Evolutionary conservation across 2,888 invertebrate species (phyloP).

Genomic region (Anthophora plumipes): DNA sequence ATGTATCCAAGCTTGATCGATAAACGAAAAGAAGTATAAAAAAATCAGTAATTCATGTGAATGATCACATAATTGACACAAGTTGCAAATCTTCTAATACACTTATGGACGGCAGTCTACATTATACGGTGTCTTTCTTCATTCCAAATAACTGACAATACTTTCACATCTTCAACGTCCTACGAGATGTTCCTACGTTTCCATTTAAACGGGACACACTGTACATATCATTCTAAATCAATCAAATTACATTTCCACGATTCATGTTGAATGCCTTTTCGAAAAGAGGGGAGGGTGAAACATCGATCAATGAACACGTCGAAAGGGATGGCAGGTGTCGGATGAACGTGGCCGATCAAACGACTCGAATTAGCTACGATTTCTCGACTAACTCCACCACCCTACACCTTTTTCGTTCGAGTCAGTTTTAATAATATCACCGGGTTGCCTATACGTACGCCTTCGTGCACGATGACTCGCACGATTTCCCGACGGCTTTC

Average conservation of each 20-base stretch:
- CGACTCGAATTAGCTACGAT: constrained; percentile 78
- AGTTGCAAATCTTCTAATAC: too few relatives aligned
- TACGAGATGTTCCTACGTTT: too few relatives aligned
- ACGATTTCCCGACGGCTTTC: constrained; percentile 75
- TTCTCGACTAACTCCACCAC: constrained; percentile 63
- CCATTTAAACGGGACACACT: too few relatives aligned
- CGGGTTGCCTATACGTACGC: constrained; percentile 35
- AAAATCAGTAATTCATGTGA: too few relatives aligned
- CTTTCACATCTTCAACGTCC: too few relatives aligned
- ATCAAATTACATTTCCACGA: neutral
- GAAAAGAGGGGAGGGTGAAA: neutral
- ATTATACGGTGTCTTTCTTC: too few relatives aligned
- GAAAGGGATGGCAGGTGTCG: constrained; percentile 75
- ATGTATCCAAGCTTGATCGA: too few relatives aligned
- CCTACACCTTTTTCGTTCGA: constrained; percentile 43
- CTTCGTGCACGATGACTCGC: constrained; percentile 74
- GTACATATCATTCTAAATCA: too few relatives aligned
- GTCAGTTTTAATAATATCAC: constrained; percentile 79
- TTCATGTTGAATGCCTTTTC: neutral
- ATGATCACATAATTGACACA: too few relatives aligned
- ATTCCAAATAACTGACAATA: too few relatives aligned
- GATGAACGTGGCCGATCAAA: constrained; percentile 78
- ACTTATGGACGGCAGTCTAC: too few relatives aligned
- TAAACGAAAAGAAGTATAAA: too few relatives aligned
- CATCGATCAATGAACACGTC: constrained; percentile 59